Evolutionary conservation across 2,888 invertebrate species (phyloP).

Genomic region (Hirtodrosophila duncani): DNA sequence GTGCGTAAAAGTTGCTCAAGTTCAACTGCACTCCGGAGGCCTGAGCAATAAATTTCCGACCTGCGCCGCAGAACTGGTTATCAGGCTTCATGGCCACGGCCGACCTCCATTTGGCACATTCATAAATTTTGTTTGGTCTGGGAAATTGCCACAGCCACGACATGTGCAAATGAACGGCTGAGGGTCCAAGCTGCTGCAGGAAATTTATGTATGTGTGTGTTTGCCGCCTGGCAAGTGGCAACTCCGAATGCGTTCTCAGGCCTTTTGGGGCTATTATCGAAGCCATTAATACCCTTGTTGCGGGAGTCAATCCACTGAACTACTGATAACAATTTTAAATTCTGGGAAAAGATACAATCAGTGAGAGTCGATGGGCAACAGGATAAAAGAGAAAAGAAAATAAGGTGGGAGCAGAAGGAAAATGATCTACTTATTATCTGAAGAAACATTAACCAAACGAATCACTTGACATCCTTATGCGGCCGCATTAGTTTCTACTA

Average conservation of each 20-base stretch:
- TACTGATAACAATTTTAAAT: no score
- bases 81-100: conserved; percentile 3
- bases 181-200: conserved; percentile 26
- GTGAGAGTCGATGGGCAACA: no score
- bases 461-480: no score
- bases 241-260: conserved; percentile 34
- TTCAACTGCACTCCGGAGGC: neutral
- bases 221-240: conserved; percentile 47
- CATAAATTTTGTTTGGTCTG: conserved; percentile 55
- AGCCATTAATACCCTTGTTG: no score
- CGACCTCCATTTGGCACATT: conserved; percentile 29
- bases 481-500: no score
- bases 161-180: conserved; percentile 60
- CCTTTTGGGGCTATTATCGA: no score
- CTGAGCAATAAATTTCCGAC: conserved; percentile 30
- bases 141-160: conserved; percentile 40
- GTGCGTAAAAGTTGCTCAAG: conserved; percentile 45
- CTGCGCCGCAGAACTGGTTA: conserved; percentile 47
- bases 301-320: no score
- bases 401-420: no score
- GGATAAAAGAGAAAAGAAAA: no score
- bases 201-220: conserved; percentile 59
- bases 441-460: no score
- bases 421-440: no score
- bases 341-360: no score